Evolutionary conservation across 53 echinoderm and acorn worm species (phyloP), one percentile per base, ranked within the genome.

Genomic region (Crossaster papposus): DNA sequence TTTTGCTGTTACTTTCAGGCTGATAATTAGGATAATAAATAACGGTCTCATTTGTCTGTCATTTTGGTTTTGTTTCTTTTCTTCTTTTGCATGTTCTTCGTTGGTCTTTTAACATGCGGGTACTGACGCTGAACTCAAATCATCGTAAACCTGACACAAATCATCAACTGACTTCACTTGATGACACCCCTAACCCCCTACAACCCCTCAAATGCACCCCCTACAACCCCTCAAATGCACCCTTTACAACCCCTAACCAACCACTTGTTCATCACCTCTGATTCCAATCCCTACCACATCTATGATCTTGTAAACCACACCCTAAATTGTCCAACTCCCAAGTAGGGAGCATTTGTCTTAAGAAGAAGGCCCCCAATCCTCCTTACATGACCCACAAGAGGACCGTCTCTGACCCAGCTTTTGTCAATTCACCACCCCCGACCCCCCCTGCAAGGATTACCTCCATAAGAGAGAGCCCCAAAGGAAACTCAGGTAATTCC

Each of bases 391-490:
- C 79, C 65, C 96, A 95, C 87, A 95, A 95, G 83, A 90, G 96
- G 82, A 95, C 92, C 2, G 83, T 92, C 26, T 96, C 96, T n/a
- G 96, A 96, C 82, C 96, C 96, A 54, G 92, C 95, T 31, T 65
- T 91, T 64, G 83, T 93, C 79, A 88, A 86, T 86, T 51, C 86
- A 72, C 78, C 89, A 3, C 94, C 96, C 94, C 96, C 96, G 32
- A 91, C 91, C 70, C 96, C 96, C 13, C 96, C 96, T 30, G 91
- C 89, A 36, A 91, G 96, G 92, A 91, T 95, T 3, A 95, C 95
- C 30, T 96, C 96, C 14, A 96, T 96, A 81, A 89, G 79, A 86
- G 91, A 93, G 89, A 89, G 84, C 78, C 89, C 79, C 70, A 82
- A 77, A 64, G 91, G 72, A 58, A 9, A 65, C 53, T 24, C 78